These are phyloP conservation scores for Ptychoptera contaminata DNA, from an alignment of 2,888 invertebrate genomes.

Conservation along the genomic window DNA sequence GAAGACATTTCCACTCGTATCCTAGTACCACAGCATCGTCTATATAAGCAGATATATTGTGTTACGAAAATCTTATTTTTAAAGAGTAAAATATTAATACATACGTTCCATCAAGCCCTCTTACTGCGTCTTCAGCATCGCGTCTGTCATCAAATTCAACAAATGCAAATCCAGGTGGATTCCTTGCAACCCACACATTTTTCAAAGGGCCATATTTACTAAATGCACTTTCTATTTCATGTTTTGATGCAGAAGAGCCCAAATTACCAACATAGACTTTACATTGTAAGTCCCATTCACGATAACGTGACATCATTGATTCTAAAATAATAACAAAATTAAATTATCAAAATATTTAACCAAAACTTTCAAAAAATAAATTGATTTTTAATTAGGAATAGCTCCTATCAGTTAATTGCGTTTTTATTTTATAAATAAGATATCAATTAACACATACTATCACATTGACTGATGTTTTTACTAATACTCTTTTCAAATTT, in stretches of 20 bases:
- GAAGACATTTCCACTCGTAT: slow-evolving; percentile 89
- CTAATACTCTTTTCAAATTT: too few species aligned
- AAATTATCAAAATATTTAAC: too few species aligned
- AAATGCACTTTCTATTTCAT: slow-evolving; percentile 71
- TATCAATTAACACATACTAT: too few species aligned
- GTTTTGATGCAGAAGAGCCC: slow-evolving; percentile 72
- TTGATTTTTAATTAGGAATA: too few species aligned
- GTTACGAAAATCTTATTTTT: not conserved
- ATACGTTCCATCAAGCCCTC: slow-evolving; percentile 67
- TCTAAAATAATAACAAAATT: not conserved
- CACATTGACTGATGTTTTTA: too few species aligned
- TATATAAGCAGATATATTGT: slow-evolving; percentile 23
- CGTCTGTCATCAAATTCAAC: slow-evolving; percentile 74
- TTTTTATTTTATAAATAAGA: too few species aligned
- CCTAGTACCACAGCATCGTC: slow-evolving; percentile 76
- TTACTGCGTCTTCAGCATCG: slow-evolving; percentile 72
- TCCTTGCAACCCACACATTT: slow-evolving; percentile 83
- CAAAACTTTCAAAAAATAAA: too few species aligned
- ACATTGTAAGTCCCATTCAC: slow-evolving; percentile 68
- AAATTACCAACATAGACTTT: slow-evolving; percentile 84
- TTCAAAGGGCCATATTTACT: slow-evolving; percentile 69
- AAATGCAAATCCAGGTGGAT: slow-evolving; percentile 80
- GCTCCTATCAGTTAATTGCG: too few species aligned
- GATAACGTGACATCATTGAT: slow-evolving; percentile 30
- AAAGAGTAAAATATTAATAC: slow-evolving; percentile 19